Evolutionary conservation across 2,888 invertebrate genomes (phyloP).

Genomic region (Lepas anatifera): DNA sequence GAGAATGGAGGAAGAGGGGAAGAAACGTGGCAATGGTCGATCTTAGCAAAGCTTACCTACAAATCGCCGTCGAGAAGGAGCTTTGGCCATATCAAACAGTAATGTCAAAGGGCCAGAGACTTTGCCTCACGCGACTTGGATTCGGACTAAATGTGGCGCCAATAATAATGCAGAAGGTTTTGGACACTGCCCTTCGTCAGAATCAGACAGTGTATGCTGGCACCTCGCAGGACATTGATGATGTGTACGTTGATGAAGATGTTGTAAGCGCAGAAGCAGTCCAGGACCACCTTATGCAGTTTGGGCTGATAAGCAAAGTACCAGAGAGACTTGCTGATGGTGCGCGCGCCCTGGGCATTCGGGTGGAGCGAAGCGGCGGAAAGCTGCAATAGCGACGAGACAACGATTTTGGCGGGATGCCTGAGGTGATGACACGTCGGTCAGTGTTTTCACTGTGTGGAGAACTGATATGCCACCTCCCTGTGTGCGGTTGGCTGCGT

Average conservation of each 20-base stretch:
- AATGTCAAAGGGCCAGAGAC: not conserved
- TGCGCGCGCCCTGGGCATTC: constrained; percentile 15
- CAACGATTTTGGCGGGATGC: constrained; percentile 1
- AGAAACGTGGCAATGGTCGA: no score
- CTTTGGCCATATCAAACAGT: constrained; percentile 17
- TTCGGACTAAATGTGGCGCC: not conserved
- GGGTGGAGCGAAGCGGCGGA: constrained; percentile 13
- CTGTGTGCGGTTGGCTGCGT: constrained; percentile 16
- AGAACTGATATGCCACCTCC: constrained; percentile 10
- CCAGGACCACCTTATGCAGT: not conserved
- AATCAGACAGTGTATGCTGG: not conserved
- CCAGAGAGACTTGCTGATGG: constrained; percentile 11
- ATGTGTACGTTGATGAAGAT: not conserved
- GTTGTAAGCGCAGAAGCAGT: not conserved
- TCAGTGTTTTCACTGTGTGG: constrained; percentile 12
- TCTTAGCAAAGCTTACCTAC: constrained; percentile 18
- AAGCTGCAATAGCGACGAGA: constrained; percentile 6
- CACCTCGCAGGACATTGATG: not conserved
- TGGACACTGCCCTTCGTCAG: not conserved
- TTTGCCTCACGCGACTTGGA: not conserved
- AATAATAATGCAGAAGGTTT: not conserved
- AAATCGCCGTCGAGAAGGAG: constrained; percentile 13
- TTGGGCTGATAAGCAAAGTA: constrained; percentile 9
- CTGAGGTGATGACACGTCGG: constrained; percentile 5
- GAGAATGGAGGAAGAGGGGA: no score